A percentile compares a stretch with the other conserved stretches of the same genome.
phyloP scores from a whole-genome alignment of 2,888 invertebrate genomes.

The Trypoxylon attenuatum region DNA sequence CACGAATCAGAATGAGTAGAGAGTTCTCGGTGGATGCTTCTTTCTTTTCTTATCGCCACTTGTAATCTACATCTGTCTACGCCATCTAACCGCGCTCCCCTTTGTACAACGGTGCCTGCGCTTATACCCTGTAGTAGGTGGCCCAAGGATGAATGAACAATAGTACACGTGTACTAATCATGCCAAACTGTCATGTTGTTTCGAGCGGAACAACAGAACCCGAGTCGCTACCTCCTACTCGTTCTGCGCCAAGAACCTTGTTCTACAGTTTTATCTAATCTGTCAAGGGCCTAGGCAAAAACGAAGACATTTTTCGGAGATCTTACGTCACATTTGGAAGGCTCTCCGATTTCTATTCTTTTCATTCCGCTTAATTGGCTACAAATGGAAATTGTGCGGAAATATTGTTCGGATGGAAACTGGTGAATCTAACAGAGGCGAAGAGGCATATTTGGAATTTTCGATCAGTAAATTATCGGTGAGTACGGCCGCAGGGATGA shows the following conservation, averaged over 20 bases:
- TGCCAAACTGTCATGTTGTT: conserved; percentile 61
- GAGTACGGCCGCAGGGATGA: conserved; percentile 15
- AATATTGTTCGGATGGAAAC: background rate
- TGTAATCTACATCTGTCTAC: conserved; percentile 6
- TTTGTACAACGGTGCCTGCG: background rate
- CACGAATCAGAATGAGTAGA: background rate
- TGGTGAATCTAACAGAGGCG: background rate
- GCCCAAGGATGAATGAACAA: conserved; percentile 53
- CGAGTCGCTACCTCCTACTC: conserved; percentile 42
- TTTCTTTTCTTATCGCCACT: conserved; percentile 8
- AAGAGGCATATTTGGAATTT: conserved; percentile 28
- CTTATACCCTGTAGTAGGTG: conserved; percentile 29
- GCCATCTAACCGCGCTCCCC: background rate
- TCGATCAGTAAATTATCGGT: conserved; percentile 42
- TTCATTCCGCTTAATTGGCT: too few relatives aligned
- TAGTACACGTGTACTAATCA: conserved; percentile 68
- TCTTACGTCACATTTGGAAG: too few relatives aligned
- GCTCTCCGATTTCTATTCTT: too few relatives aligned
- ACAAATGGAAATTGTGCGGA: too few relatives aligned
- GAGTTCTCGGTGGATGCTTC: background rate
- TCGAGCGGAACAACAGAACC: conserved; percentile 47
- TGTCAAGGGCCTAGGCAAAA: conserved; percentile 33
- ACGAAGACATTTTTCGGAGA: background rate
- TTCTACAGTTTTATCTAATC: conserved; percentile 47
- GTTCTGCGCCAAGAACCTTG: conserved; percentile 32